Evolutionary conservation across 2,888 invertebrate genomes (phyloP), one percentile per base, ranked within the genome.

Genomic region (Fissipunctia ypsillon): DNA sequence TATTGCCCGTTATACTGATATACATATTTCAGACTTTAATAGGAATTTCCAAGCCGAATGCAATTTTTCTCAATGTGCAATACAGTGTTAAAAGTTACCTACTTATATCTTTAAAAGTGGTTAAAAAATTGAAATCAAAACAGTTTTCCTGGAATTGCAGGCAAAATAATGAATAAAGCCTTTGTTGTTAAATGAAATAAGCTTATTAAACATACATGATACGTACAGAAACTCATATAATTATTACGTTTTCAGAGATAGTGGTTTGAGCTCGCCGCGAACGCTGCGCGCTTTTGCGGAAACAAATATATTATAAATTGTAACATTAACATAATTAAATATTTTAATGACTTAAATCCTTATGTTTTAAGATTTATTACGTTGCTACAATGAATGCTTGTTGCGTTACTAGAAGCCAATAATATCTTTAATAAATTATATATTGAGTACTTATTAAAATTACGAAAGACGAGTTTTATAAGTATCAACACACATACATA

Each of bases 241-340:
- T 43, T 48, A 45, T 22, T 57, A 41, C 38, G 7, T 52, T 72
- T 59, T n/a, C 35, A 48, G 25, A 7, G 10, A 22, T 22, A 41
- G 19, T 38, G 73, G 75, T 75, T 50, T 54, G 6, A 7, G 22
- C 45, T 38, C 45, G 38, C 60, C 52, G n/a, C 73, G 3, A 28
- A 50, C 14, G 25, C 14, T 12, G 14, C 28, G 54, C 50, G 3
- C 19, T 22, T 31, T 31, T 35, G 50, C 9, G 7, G n/a, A 43
- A 45, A 45, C 25, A 65, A 73, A 73, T 54, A 59, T n/a, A n/a
- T n/a, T n/a, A n/a, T 19, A n/a, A 52, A 59, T 52, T 45, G 9
- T n/a, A 38, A n/a, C 2, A 7, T 31, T 28, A 7, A 54, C 19
- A 38, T n/a, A 5, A n/a, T 41, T 25, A 10, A 25, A 25, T 61